Evolutionary conservation across 2,113 vertebrate species (phyloP).

Genomic region (Geococcyx californianus): DNA sequence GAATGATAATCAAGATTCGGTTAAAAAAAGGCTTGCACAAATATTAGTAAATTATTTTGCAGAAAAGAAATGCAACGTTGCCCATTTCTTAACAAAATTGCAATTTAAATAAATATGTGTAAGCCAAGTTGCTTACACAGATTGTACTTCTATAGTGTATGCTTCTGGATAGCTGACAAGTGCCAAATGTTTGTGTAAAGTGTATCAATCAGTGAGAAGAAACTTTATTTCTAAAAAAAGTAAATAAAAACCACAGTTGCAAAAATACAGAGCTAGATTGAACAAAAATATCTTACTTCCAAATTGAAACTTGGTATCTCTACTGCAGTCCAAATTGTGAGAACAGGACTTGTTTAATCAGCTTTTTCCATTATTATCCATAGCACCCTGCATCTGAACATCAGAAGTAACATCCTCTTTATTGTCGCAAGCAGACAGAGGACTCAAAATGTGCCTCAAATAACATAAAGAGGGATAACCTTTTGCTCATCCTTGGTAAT

Average conservation of each 20-base stretch:
- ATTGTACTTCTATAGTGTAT: background rate
- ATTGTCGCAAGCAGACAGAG: background rate
- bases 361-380: background rate
- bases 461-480: background rate
- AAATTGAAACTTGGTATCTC: background rate
- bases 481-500: background rate
- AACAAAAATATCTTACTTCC: background rate
- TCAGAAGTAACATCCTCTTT: background rate
- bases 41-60: slow-evolving; percentile 14
- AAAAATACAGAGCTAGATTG: background rate
- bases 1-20: slow-evolving; percentile 16
- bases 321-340: background rate
- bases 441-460: background rate
- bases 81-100: background rate
- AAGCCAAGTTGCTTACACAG: background rate
- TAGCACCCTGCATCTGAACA: background rate
- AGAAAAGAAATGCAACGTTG: background rate
- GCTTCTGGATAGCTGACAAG: background rate
- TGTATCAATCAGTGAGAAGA: background rate
- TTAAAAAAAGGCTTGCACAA: background rate
- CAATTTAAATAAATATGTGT: background rate
- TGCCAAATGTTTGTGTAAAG: background rate
- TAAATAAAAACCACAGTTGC: background rate
- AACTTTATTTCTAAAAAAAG: background rate
- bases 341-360: background rate